These are phyloP conservation scores for Anastrepha obliqua DNA, from an alignment of 1,140 invertebrate species.

Conservation along the genomic window DNA sequence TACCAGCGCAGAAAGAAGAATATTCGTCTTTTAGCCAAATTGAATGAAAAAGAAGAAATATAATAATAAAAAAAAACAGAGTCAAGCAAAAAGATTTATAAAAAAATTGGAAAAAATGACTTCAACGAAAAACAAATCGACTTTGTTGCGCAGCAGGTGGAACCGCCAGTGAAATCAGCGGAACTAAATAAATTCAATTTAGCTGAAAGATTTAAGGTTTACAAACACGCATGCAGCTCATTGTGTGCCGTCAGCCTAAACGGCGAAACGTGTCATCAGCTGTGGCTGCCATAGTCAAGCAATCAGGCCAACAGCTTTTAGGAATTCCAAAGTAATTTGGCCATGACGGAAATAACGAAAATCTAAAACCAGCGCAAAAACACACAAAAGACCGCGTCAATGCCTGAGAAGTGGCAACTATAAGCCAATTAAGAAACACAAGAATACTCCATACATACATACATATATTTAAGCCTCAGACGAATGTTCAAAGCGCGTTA, in stretches of 20 bases:
- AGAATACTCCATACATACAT: not conserved
- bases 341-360: not conserved
- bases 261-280: constrained; percentile 37
- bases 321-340: not conserved
- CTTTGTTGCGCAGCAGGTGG: constrained; percentile 25
- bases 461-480: too few relatives aligned
- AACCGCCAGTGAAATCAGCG: not conserved
- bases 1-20: not conserved
- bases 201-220: constrained; percentile 12
- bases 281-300: not conserved
- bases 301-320: not conserved
- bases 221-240: not conserved
- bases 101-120: not conserved
- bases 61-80: not conserved
- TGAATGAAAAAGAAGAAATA: constrained; percentile 1
- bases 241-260: not conserved
- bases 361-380: not conserved
- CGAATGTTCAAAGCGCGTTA: too few relatives aligned
- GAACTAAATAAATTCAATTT: constrained; percentile 45
- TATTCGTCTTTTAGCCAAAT: constrained; percentile 19
- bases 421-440: constrained; percentile 3
- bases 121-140: constrained; percentile 21
- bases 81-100: not conserved
- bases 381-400: not conserved
- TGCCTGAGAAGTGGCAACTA: not conserved